phyloP scores from a whole-genome alignment of 2,797 vertebrate species.

The Cheirogaleus major region DNA sequence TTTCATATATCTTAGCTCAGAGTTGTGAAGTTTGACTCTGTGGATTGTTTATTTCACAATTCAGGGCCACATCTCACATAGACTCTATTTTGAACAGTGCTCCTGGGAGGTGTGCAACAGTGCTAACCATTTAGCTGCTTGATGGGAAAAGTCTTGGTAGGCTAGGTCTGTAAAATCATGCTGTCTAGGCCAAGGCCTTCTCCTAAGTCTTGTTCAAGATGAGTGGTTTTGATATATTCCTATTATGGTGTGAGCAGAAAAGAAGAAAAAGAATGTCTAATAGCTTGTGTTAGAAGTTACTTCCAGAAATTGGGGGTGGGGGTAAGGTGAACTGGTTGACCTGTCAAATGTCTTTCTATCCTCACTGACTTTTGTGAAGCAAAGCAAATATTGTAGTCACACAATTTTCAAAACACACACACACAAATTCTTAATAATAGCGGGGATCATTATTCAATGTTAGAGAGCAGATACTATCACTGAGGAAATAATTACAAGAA shows the following conservation, averaged over 20 bases:
- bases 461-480: background rate
- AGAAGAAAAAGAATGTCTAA: background rate
- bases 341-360: background rate
- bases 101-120: background rate
- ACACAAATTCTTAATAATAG: background rate
- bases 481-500: constrained; percentile 43
- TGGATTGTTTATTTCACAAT: background rate
- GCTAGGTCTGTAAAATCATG: background rate
- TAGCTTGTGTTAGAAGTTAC: background rate
- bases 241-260: background rate
- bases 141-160: background rate
- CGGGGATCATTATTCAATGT: background rate
- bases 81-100: background rate
- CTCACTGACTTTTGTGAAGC: constrained; percentile 14
- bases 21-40: background rate
- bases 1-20: background rate
- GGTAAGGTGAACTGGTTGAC: background rate
- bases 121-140: background rate
- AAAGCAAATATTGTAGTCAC: constrained; percentile 16
- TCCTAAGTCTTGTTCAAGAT: background rate
- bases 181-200: background rate
- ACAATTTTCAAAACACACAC: constrained; percentile 9
- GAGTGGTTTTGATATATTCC: background rate
- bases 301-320: background rate
- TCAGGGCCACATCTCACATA: background rate